Evolutionary conservation across 2,888 invertebrate genomes (phyloP), one percentile per base, ranked within the genome.

Genomic region (Penaeus monodon): DNA sequence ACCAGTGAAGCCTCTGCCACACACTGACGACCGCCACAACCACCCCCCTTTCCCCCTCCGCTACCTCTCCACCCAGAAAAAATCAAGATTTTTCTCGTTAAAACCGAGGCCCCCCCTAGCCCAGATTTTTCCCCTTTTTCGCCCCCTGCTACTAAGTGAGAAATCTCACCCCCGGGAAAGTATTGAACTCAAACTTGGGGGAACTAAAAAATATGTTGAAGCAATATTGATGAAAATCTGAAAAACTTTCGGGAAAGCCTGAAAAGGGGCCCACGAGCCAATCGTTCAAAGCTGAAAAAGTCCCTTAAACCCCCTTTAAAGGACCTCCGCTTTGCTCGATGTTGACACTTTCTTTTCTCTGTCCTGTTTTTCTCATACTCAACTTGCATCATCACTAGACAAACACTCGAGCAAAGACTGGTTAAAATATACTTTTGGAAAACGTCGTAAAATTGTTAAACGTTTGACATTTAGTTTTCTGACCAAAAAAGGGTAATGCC

Each of bases 21-120:
- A 82, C 73, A 66, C 74, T 86, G 49, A 81, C 86, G 38, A 81
- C 82, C 83, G 87, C 86, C 84, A 84, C 86, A 33, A 38, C 81
- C 65, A 77, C 86, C 29, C 88, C 88, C 38, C 73, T 86, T 63
- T 70, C 84, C 64, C 73, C 82, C 57, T 65, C 81, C 73, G 78
- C 81, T 70, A 82, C 88, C 49, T 88, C 88, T 44, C 80, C 84
- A 66, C 82, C 78, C 74, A 63, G 77, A 82, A 78, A 38, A 88
- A 85, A 73, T 88, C 86, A 44, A 81, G 87, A 86, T 89, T 89
- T 64, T 87, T 87, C 85, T 81, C 89, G n/a, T 84, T 89, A 57
- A 77, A 87, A 38, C 81, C 33, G 84, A 78, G 74, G 79, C 79
- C 63, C 80, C 87, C 49, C 83, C 87, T 22, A 76, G 79, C 38